phyloP scores from a whole-genome alignment of 2,797 vertebrate genomes.

The Decapterus maruadsi region DNA sequence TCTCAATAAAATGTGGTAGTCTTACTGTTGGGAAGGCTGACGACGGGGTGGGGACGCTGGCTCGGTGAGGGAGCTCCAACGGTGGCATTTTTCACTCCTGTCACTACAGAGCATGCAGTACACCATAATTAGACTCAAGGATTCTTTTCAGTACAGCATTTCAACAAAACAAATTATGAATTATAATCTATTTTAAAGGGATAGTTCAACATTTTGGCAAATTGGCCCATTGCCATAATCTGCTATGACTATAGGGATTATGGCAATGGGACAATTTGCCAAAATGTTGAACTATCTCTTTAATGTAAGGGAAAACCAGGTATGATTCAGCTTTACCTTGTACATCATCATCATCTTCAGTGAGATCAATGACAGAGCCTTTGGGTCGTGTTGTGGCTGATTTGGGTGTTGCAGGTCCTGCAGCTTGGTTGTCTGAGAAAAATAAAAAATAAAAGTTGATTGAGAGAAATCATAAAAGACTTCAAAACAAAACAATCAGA shows the following conservation, averaged over 20 bases:
- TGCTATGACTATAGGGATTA: no score
- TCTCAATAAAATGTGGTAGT: conserved; percentile 9
- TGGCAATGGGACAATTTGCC: no score
- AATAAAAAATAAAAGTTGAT: conserved; percentile 12
- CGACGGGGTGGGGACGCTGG: conserved; percentile 71
- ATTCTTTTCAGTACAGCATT: background rate
- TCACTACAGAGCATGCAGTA: conserved; percentile 75
- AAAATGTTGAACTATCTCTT: no score
- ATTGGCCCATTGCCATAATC: no score
- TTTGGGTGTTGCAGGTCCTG: conserved; percentile 84
- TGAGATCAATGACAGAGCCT: conserved; percentile 96
- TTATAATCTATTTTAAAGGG: background rate
- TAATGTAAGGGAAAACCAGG: background rate
- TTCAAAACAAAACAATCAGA: background rate
- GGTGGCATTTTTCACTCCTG: conserved; percentile 84
- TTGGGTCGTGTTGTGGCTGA: conserved; percentile 84
- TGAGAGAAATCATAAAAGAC: background rate
- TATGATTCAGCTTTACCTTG: conserved; percentile 76
- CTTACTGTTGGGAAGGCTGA: conserved; percentile 79
- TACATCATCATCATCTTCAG: conserved; percentile 96
- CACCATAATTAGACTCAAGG: conserved; percentile 24
- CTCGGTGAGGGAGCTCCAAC: conserved; percentile 57
- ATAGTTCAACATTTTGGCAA: no score
- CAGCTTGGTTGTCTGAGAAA: conserved; percentile 90
- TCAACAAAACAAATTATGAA: background rate